Evolutionary conservation across 2,113 vertebrate genomes (phyloP), one percentile per base, ranked within the genome.

Genomic region (Gasterosteus nipponicus): DNA sequence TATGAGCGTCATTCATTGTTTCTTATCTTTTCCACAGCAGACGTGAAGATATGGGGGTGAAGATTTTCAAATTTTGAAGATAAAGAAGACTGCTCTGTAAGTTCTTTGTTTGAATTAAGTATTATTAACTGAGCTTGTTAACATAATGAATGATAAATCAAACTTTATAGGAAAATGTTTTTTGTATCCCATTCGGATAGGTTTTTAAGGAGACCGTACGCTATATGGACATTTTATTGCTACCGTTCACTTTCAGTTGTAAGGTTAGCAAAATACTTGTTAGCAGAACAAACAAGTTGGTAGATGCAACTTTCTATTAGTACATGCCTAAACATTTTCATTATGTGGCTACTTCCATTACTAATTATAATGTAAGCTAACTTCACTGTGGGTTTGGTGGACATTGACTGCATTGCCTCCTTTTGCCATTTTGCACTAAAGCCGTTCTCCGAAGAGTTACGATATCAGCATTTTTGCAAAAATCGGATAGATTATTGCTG

Each of bases 51-150:
- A 29, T 35, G 53, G 10, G 22, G 22, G 41, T 35, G 59, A 81
- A 72, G 78, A 75, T 56, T 60, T 58, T 69, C 44, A 0, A 19
- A 56, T 49, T 81, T 10, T 38, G 76, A 81, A 79, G 78, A 70
- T 74, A 84, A 86, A 77, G 93, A 93, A 94, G 91, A 89, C 91
- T 67, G 7, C 92, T 82, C 78, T 91, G 94, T 94, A 93, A 94
- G 93, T 92, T 19, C 44, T 12, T 26, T 75, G 1, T 82, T 80
- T 60, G 46, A 66, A 14, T 15, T 56, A 3, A 64, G 3, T 44
- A 14, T 41, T 44, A 60, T 68, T 74, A 7, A 42, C 61, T 54
- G 38, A 75, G 14, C 46, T 2, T 5, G 33, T 11, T 33, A 57
- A 65, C 16, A 18, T 39, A 39, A 51, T 26, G 2, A 51, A 26